Evolutionary conservation across 1,140 invertebrate genomes (phyloP).

Genomic region (Coenobita brevimanus): DNA sequence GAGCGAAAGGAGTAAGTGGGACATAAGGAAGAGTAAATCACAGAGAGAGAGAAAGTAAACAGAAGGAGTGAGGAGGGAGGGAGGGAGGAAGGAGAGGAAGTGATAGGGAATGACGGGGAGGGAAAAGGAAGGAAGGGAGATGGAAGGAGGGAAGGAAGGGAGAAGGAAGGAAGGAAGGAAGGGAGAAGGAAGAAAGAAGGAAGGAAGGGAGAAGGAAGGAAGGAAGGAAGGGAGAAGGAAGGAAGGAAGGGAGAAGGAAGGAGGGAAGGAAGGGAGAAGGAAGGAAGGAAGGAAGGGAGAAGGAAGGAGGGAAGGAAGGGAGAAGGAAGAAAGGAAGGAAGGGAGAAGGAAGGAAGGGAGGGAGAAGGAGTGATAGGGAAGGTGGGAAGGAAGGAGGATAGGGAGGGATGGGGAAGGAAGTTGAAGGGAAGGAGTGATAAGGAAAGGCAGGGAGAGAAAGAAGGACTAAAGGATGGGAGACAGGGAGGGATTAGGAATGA

Average conservation of each 20-base stretch:
- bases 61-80: background rate
- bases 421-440: background rate
- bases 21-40: conserved; percentile 11
- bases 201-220: background rate
- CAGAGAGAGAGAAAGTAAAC: background rate
- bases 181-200: background rate
- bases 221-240: background rate
- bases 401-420: no score
- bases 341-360: no score
- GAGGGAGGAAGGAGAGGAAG: background rate
- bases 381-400: background rate
- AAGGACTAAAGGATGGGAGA: background rate
- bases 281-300: background rate
- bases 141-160: background rate
- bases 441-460: no score
- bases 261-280: no score
- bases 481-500: background rate
- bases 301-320: background rate
- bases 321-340: background rate
- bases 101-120: background rate
- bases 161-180: background rate
- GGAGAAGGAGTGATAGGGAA: no score
- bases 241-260: background rate
- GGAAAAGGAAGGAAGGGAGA: conserved; percentile 16
- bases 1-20: background rate